Evolutionary conservation across 2,888 invertebrate genomes (phyloP).

Genomic region (Sericinus montela): DNA sequence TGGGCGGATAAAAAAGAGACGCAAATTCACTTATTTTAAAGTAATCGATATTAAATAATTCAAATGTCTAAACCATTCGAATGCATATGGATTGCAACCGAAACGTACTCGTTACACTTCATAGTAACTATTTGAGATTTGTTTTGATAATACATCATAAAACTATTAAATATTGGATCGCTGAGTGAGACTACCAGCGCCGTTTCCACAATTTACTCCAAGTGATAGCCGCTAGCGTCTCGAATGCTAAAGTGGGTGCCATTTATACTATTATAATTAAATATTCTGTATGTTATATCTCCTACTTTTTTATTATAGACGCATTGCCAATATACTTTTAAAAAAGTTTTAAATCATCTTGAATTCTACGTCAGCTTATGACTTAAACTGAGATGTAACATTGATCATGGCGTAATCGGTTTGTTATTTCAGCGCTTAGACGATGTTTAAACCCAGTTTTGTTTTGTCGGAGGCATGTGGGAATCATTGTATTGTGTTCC

Average conservation of each 20-base stretch:
- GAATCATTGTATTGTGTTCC: conserved; percentile 75
- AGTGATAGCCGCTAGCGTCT: conserved; percentile 44
- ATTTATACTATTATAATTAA: neutral
- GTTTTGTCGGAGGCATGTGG: conserved; percentile 76
- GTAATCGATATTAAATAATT: neutral
- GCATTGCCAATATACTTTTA: neutral
- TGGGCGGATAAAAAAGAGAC: too few species aligned
- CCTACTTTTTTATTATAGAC: neutral
- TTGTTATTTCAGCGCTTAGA: conserved; percentile 76
- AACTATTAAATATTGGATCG: conserved; percentile 80
- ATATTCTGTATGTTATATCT: neutral
- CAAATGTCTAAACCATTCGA: conserved; percentile 57
- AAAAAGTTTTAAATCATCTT: neutral
- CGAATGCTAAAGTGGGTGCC: neutral
- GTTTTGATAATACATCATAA: conserved; percentile 81
- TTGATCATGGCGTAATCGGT: conserved; percentile 70
- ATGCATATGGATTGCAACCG: conserved; percentile 50
- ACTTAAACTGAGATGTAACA: conserved; percentile 45
- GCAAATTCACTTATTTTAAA: too few species aligned
- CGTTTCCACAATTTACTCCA: conserved; percentile 52
- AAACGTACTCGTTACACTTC: conserved; percentile 64
- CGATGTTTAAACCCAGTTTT: conserved; percentile 70
- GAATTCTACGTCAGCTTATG: conserved; percentile 27
- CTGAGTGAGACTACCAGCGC: conserved; percentile 77
- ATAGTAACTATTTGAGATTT: conserved; percentile 72